Base-by-base conservation (phyloP, 2,797 vertebrate species). In the Holocentrus rufus region DNA sequence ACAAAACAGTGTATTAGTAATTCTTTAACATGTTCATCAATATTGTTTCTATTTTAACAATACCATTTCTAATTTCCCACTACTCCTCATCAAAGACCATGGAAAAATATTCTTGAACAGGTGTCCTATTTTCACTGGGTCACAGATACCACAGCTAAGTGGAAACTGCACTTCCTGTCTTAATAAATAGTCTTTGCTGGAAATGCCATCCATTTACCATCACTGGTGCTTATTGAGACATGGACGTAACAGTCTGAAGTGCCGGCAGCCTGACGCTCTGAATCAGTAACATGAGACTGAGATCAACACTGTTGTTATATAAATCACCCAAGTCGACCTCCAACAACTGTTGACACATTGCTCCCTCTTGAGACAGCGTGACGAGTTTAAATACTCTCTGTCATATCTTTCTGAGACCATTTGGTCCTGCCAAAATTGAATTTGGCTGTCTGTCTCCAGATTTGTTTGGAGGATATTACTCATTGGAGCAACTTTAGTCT, bases 261-360 rank as follows among this genome's bases (percentile, higher is more conserved):
- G 52, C 20, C 56, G 25, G 54, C 57, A 15, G 7, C 34, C 27
- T 20, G 23, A 47, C 69, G 30, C 59, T 42, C 4, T 79, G 76
- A 81, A 39, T 77, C 69, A 69, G 68, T 7, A 34, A 56, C 65
- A 70, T 55, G 66, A 79, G 49, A 44, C 62, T 4, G 7, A 67
- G 46, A 65, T 57, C 25, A 65, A 67, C 57, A 46, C 44, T 25
- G 58, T 67, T 1, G 55, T 82, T 44, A 44, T 54, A 58, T 63
- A 70, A 82, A 72, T 74, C 61, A 64, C 47, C 69, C 2, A 1
- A 49, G 69, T 69, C 68, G 65, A 83, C 69, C 69, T 66, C 74
- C 31, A 2, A 60, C 55, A 25, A 49, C 63, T 18, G 18, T 14
- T 36, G 60, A 82, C 68, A 81, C 62, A 36, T 69, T 23, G 50